Base-by-base conservation (phyloP, 1,140 invertebrate genomes). In the Hylyphantes graminicola region DNA sequence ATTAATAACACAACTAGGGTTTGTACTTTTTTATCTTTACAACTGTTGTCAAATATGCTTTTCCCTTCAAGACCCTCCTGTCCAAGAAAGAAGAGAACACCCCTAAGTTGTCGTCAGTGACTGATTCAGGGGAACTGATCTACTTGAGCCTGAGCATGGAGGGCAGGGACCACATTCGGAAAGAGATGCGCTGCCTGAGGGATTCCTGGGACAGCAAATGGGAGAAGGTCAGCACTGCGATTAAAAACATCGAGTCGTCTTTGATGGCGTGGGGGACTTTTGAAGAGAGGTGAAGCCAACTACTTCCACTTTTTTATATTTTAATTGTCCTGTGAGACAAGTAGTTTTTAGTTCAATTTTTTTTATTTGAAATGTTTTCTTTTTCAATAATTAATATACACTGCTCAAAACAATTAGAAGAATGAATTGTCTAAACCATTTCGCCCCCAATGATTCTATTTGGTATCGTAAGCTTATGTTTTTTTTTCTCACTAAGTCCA, bases 211-310 rank as follows among this genome's bases (percentile, higher is more conserved):
- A 98, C 90, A 91, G 93, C 68, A 92, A 96, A 17, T 92, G 94
- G 51, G 96, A 98, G 88, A 93, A 94, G 88, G 92, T 96, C 0
- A 97, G 95, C 89, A 92, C 93, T 4, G 92, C 96, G 8, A 93
- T 96, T 83, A 97, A 97, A 89, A 93, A 93, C 87, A 93, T 97
- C 57, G 96, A 97, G 90, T 94, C 93, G 21, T 93, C 95, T 48
- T 93, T 96, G 59, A 94, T 96, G 88, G 94, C 97, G 87, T 92
- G 95, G 88, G 95, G 95, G 8, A 96, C 95, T 0, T 96, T 97
- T 88, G 95, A 97, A 88, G 96, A 97, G 87, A 88, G 79, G 87
- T 87, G 12, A 76, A 2, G 3, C 48, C 51, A n/a, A n/a, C n/a
- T n/a, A n/a, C n/a, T n/a, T n/a, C n/a, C 7, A 51, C 4, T 51